Evolutionary conservation across 2,113 vertebrate species (phyloP), one percentile per base, ranked within the genome.

Genomic region (Tetraodon nigroviridis): DNA sequence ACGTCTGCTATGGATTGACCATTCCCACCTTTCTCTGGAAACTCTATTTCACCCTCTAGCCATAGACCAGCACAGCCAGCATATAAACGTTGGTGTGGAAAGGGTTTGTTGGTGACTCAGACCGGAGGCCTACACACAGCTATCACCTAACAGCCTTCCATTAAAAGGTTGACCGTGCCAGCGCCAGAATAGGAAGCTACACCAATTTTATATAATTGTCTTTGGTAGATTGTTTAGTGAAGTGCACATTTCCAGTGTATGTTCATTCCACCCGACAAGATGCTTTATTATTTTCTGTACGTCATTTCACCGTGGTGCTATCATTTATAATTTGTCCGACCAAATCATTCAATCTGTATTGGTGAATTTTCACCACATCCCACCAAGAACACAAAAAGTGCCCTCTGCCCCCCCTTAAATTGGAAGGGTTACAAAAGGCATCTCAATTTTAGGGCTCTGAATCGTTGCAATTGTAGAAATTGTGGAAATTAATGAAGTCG

Each of bases 151-250:
- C 72, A 67, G 51, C 67, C 52, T 63, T 20, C 71, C 76, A 81
- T 90, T 90, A 85, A 90, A 87, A 88, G 89, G 81, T 89, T 84
- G 87, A 89, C 72, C 77, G 74, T 53, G 51, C 73, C 76, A 58
- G 68, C 68, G 66, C 69, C 58, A 68, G 64, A 82, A 86, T 81
- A 82, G 74, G 71, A 81, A 63, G 55, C 64, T 65, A 53, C 78
- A 64, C 81, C 86, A 87, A 86, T 91, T 90, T 90, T 55, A 78
- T 72, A 74, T 89, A 90, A 90, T 88, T 82, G 84, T 75, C 69
- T 44, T 64, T 49, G 63, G 83, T 77, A 85, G 82, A 89, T 90
- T 89, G 82, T 86, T 86, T 87, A 70, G 79, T 87, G 80, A 90
- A 90, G 88, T 87, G 88, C 80, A 81, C 80, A 83, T 84, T 80